Conservation (phyloP, 35 echinoderm and acorn worm species). For the Lytechinus variegatus region DNA sequence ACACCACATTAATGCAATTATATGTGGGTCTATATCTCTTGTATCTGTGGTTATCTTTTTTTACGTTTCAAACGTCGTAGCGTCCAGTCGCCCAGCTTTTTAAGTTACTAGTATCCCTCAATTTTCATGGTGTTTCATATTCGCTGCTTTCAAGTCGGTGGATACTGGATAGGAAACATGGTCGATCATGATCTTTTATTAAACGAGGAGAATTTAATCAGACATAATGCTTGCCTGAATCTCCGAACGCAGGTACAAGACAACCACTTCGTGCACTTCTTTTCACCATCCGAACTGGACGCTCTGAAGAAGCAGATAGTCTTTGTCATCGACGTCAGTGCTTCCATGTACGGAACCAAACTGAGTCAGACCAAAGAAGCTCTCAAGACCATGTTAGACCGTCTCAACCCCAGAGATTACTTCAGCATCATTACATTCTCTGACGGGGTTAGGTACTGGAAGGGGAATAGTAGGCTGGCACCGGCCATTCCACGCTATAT, state of each 20-base stretch:
- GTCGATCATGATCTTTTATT: too few species aligned
- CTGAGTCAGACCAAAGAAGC: slow-evolving; percentile 91
- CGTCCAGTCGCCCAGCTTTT: too few species aligned
- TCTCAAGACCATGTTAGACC: slow-evolving; percentile 77
- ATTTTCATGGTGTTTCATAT: too few species aligned
- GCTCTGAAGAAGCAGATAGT: slow-evolving; percentile 78
- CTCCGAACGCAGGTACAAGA: slow-evolving; percentile 68
- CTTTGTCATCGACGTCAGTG: slow-evolving; percentile 95
- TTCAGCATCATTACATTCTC: slow-evolving; percentile 94
- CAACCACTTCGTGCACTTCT: slow-evolving; percentile 94
- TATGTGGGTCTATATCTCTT: too few species aligned
- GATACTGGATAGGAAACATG: too few species aligned
- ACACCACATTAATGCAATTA: too few species aligned
- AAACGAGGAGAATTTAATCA: not conserved
- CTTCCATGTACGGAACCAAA: slow-evolving; percentile 92
- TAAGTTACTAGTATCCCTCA: too few species aligned
- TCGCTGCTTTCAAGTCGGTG: too few species aligned
- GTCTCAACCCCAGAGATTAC: slow-evolving; percentile 69
- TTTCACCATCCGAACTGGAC: slow-evolving; percentile 74
- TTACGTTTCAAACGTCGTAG: too few species aligned
- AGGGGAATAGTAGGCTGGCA: slow-evolving; percentile 57
- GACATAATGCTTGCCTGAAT: not conserved
- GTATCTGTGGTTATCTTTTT: too few species aligned
- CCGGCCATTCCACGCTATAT: slow-evolving; percentile 67
- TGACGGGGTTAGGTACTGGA: slow-evolving; percentile 79